phyloP scores from a whole-genome alignment of 2,888 invertebrate species.

The Tipula confusa region DNA sequence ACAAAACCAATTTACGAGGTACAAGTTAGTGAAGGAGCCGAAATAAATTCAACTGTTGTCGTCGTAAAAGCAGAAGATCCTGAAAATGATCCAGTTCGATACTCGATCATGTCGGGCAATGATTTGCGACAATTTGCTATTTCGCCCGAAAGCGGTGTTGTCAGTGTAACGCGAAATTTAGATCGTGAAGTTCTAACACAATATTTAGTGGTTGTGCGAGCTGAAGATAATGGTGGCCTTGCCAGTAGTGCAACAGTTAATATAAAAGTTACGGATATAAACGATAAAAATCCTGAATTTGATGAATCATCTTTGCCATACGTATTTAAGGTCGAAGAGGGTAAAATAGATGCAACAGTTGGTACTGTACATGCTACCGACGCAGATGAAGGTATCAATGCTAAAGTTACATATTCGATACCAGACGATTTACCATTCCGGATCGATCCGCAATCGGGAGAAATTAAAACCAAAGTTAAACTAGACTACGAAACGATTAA shows the following conservation, averaged over 20 bases:
- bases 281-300: conserved; percentile 88
- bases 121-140: conserved; percentile 84
- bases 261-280: conserved; percentile 84
- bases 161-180: conserved; percentile 77
- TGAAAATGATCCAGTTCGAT: conserved; percentile 79
- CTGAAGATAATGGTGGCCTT: conserved; percentile 79
- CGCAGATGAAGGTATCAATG: conserved; percentile 80
- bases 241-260: conserved; percentile 80
- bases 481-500: conserved; percentile 79
- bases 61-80: conserved; percentile 83
- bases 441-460: conserved; percentile 74
- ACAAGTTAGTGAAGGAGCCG: conserved; percentile 84
- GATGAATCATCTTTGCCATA: conserved; percentile 69
- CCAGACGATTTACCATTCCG: conserved; percentile 73
- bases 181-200: conserved; percentile 85
- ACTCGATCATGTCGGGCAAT: conserved; percentile 83
- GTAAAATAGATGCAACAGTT: conserved; percentile 56
- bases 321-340: conserved; percentile 76
- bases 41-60: conserved; percentile 78
- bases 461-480: conserved; percentile 67
- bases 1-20: conserved; percentile 78
- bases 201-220: conserved; percentile 81
- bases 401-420: conserved; percentile 72
- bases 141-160: conserved; percentile 80
- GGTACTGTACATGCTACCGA: conserved; percentile 82